Conservation (phyloP, 2,888 invertebrate species). For the Glyphotaelius pellucidus region DNA sequence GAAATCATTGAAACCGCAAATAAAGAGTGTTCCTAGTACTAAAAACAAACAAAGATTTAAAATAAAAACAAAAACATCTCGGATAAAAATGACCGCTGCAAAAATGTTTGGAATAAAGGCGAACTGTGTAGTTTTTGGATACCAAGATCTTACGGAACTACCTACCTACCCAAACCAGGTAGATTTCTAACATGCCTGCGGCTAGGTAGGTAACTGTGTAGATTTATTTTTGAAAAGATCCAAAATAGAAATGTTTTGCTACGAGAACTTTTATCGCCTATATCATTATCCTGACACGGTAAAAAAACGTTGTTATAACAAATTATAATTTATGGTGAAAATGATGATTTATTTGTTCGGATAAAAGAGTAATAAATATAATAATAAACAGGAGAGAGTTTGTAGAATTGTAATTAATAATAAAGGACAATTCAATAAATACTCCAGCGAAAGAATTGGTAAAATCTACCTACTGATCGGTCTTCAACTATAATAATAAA, state of each 20-base stretch:
- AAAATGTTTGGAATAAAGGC: no score
- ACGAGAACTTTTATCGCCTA: neutral
- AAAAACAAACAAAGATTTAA: neutral
- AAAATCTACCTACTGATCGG: neutral
- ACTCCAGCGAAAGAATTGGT: neutral
- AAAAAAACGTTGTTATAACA: neutral
- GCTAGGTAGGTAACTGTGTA: no score
- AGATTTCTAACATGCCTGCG: neutral
- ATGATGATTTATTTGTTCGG: neutral
- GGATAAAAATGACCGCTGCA: no score
- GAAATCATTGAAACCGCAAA: neutral
- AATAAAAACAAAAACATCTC: no score
- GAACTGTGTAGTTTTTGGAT: neutral
- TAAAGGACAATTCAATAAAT: neutral
- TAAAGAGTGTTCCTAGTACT: neutral
- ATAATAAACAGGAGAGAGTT: no score
- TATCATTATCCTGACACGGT: neutral
- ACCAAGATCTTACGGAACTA: neutral
- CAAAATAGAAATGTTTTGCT: no score
- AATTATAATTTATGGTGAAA: neutral
- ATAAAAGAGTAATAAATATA: neutral
- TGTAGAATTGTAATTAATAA: no score
- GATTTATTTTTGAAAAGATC: no score
- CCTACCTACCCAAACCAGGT: neutral
- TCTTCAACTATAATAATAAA: neutral